Evolutionary conservation across 1,140 invertebrate species (phyloP), one percentile per base, ranked within the genome.

Genomic region (Steinernema feltiae): DNA sequence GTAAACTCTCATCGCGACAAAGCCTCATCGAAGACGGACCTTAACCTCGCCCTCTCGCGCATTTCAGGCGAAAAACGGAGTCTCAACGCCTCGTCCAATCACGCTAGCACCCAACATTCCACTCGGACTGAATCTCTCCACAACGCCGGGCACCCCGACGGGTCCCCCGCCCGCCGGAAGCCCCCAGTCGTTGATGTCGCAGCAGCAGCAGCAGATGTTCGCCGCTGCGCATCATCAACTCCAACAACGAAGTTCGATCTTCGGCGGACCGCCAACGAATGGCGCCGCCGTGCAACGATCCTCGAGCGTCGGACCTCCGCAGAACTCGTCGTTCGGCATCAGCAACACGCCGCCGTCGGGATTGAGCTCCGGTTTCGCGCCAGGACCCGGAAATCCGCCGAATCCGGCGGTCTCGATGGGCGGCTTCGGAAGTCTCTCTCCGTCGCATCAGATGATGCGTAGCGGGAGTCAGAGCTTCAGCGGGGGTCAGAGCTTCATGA

Each of bases 361-460:
- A 3, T 21, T 63, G 53, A 63, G 24, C 24, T 63, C 53, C 12
- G 53, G 53, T 27, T 63, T 63, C 24, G 53, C 7, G 53, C 24
- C 53, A 3, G 53, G 53, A 27, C 53, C 53, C 2, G 24, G 15
- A 21, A 63, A 7, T 3, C 53, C 53, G 24, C 24, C 53, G 53
- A 63, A 63, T 63, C 53, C 53, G 24, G 53, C 53, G 12, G 53
- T 21, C 24, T 7, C 53, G 53, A 12, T 63, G 53, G 24, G 24
- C 53, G 7, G 7, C 12, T 63, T 63, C 24, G 53, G 53, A 15
- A 63, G 24, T 27, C 7, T 63, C 35, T 73, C 72, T 21, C 72
- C 72, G 1, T 32, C 30, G 27, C 35, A 73, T 73, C 72, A 73
- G 32, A 73, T 73, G 72, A 73, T 73, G 72, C n/a, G 72, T 2